Base-by-base conservation (phyloP, 2,797 vertebrate genomes). In the Bucorvus abyssinicus region DNA sequence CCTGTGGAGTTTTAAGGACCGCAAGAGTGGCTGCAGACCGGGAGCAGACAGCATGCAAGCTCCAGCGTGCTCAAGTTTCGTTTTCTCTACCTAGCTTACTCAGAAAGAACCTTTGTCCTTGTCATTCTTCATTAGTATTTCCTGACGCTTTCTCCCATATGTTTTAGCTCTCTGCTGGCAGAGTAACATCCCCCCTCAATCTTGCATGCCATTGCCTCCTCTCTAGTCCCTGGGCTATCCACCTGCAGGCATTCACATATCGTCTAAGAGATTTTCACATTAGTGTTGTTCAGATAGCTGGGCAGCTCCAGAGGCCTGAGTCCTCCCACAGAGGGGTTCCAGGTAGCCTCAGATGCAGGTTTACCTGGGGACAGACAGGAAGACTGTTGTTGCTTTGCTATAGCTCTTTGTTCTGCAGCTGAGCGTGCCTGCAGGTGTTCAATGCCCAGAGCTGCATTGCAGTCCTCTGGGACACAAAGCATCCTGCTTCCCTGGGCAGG, bases 21-120 rank as follows among this genome's bases (percentile, higher is more conserved):
- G 2, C 7, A 27, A 34, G 61, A 76, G 49, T 14, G 32, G 40
- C 74, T 89, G 64, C 64, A 91, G 63, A 47, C 30, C 55, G 67
- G 38, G 52, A 52, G 27, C 38, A 75, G 69, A 84, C 75, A 88
- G 57, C 2, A 0, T 71, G 69, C 2, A 3, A 86, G 74, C 59
- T 82, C 63, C 67, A 24, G 40, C 20, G 14, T 17, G 14, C 67
- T 76, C n/a, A 32, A 56, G 70, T 68, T 82, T 92, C 24, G 2
- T 87, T 89, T 63, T 64, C 67, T 91, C 42, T 95, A 85, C 67
- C 60, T 36, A n/a, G 32, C 77, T 93, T 82, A 70, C 87, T 90
- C 60, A 84, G 77, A 74, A 89, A 52, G 80, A 91, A 38, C 32
- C 84, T 76, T 90, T 93, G 74, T 91, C 83, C 38, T 93, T 90